Evolutionary conservation across 2,797 vertebrate genomes (phyloP), one percentile per base, ranked within the genome.

Genomic region (Streptopelia turtur): DNA sequence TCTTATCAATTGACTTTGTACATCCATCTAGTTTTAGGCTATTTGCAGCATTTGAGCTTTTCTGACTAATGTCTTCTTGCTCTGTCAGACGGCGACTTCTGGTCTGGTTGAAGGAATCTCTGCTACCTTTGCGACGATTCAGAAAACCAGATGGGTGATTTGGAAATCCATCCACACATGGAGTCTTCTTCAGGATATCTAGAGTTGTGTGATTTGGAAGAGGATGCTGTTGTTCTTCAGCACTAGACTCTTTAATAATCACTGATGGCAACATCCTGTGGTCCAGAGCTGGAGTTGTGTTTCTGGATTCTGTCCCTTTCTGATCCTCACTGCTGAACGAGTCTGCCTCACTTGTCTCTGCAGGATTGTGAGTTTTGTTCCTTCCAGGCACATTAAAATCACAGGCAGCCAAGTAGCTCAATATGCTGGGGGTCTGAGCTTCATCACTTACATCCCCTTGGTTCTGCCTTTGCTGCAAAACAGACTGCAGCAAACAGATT

Each of bases 371-470:
- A 28, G 92, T 72, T 31, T n/a, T 94, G 69, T 56, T 96, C 50
- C 85, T 76, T 60, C 83, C 92, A 0, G 49, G 94, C 5, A 72
- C 90, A 25, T 52, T 80, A 5, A 98, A 97, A 37, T 97, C 96
- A 1, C 96, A 95, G 68, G 98, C 96, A 6, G 98, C 98, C 97
- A 99, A 94, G 97, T 98, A 99, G 97, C 98, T 98, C 92, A 98
- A 95, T 79, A 99, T 97, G 72, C 98, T 99, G 89, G 98, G 98
- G 25, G 98, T 98, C 81, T 98, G 98, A 52, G 97, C 96, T 86
- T 98, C 71, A 80, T 97, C 94, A 12, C 82, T 68, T 39, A 96
- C 88, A 33, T 98, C 95, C 23, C 97, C 98, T 9, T 93, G 94
- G 64, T 98, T 98, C 49, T 97, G 97, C 23, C 98, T 95, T 90